Evolutionary conservation across 2,113 vertebrate species (phyloP).

Genomic region (Hemiscyllium ocellatum): DNA sequence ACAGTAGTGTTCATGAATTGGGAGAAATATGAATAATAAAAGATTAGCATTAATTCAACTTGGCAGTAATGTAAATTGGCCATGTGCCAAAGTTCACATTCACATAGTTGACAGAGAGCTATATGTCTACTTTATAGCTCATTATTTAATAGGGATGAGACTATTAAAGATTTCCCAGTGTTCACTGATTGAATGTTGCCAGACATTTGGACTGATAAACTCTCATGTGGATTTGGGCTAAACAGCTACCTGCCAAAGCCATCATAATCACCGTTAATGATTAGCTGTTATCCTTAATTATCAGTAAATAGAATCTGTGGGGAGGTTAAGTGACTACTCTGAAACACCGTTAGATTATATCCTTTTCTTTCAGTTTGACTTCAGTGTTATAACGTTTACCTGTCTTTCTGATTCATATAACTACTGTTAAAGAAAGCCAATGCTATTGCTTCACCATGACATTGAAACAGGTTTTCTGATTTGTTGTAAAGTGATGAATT

Average conservation of each 20-base stretch:
- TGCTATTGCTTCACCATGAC: not conserved
- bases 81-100: not conserved
- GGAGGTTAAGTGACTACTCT: not conserved
- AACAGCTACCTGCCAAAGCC: not conserved
- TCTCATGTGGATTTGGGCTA: not conserved
- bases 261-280: not conserved
- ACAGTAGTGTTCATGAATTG: not conserved
- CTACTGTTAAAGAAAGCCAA: not conserved
- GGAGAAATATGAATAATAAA: not conserved
- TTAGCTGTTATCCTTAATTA: not conserved
- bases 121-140: not conserved
- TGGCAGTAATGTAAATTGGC: constrained; percentile 13
- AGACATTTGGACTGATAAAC: not conserved
- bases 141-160: constrained; percentile 24
- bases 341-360: not conserved
- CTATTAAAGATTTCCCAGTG: constrained; percentile 1
- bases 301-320: not conserved
- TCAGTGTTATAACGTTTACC: too few species aligned
- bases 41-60: not conserved
- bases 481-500: not conserved
- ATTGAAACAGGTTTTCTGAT: not conserved
- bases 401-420: not conserved
- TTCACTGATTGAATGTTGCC: not conserved
- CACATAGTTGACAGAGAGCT: not conserved
- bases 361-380: not conserved